A percentile compares a stretch with the other conserved stretches of the same genome.
Conservation (phyloP, 2,797 vertebrate genomes). For the Alosa sapidissima region DNA sequence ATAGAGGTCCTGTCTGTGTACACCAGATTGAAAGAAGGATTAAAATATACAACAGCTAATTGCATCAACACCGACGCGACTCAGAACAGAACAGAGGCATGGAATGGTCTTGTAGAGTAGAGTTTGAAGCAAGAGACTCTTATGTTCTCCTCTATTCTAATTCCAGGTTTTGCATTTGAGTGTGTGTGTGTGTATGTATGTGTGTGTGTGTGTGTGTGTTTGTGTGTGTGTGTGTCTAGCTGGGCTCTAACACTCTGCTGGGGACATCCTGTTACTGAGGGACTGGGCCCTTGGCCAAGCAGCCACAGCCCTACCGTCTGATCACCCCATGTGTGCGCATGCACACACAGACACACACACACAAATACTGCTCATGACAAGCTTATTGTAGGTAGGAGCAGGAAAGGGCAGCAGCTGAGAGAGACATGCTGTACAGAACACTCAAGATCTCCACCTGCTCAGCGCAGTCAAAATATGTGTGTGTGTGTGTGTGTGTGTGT, state of each 20-base stretch:
- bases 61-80: neutral
- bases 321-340: neutral
- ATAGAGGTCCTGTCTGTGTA: neutral
- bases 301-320: constrained; percentile 18
- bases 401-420: constrained; percentile 11
- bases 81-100: neutral
- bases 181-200: neutral
- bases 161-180: neutral
- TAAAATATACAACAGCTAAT: neutral
- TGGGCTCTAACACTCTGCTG: constrained; percentile 14
- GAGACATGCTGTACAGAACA: constrained; percentile 17
- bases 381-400: constrained; percentile 18
- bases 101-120: neutral
- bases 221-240: constrained; percentile 14
- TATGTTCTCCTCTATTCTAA: neutral
- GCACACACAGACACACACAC: neutral
- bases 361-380: neutral
- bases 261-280: constrained; percentile 24
- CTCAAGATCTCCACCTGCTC: constrained; percentile 21
- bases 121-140: neutral
- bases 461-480: neutral
- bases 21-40: neutral
- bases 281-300: constrained; percentile 17
- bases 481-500: constrained; percentile 3
- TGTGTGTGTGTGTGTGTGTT: constrained; percentile 16